Evolutionary conservation across 1,140 invertebrate species (phyloP).

Genomic region (Solenopsis fugax): DNA sequence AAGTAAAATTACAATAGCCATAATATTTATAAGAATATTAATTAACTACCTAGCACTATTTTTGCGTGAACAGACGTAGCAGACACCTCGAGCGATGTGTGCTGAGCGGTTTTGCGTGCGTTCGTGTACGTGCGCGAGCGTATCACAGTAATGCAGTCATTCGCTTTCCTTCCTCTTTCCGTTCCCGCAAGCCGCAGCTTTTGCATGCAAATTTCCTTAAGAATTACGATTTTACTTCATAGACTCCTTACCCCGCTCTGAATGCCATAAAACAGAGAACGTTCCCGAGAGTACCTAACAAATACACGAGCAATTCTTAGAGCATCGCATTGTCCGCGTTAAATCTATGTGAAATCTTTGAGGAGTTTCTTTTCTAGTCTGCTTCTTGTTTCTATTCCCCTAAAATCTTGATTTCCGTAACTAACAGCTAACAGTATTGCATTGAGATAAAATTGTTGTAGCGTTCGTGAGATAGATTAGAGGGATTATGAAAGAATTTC

Average conservation of each 20-base stretch:
- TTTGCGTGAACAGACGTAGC: conserved; percentile 1
- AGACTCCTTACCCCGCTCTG: conserved; percentile 44
- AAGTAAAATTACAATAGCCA: conserved; percentile 6
- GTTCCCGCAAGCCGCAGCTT: conserved; percentile 54
- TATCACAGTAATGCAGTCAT: conserved; percentile 58
- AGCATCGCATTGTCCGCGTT: conserved; percentile 44
- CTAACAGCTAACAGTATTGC: not conserved
- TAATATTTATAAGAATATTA: conserved; percentile 8
- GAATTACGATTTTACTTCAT: conserved; percentile 66
- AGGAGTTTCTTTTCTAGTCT: conserved; percentile 2
- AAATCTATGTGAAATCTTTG: conserved; percentile 50
- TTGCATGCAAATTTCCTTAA: conserved; percentile 64
- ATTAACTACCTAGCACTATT: conserved; percentile 18
- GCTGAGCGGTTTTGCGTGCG: conserved; percentile 9
- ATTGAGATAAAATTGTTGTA: not conserved
- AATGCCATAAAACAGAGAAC: conserved; percentile 52
- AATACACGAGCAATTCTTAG: conserved; percentile 57
- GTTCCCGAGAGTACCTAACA: conserved; percentile 37
- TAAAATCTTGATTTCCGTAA: not conserved
- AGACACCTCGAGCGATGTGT: conserved; percentile 18
- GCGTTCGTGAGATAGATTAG: not conserved
- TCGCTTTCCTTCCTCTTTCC: conserved; percentile 46
- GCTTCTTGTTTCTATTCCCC: not conserved
- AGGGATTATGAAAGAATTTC: not conserved
- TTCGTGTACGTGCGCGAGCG: conserved; percentile 38